Evolutionary conservation across 2,113 vertebrate species (phyloP).

Genomic region (Microcebus jonahi): DNA sequence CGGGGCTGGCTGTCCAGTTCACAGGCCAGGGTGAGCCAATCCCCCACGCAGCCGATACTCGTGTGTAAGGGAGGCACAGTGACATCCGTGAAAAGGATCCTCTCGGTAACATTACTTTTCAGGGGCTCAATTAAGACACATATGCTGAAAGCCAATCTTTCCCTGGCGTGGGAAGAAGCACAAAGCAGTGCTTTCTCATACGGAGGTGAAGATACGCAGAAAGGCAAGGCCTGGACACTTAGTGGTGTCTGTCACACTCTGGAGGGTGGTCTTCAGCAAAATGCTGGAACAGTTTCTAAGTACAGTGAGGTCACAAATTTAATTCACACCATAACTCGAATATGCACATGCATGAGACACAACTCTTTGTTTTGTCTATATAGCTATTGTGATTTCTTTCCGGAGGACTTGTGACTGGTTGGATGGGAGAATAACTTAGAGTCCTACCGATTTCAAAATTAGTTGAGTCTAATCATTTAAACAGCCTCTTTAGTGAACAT

Average conservation of each 20-base stretch:
- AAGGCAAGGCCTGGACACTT: rapidly evolving
- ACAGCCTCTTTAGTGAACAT: background rate
- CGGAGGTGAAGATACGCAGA: background rate
- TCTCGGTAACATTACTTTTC: background rate
- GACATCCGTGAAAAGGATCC: background rate
- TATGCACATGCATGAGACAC: rapidly evolving
- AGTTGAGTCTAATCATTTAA: background rate
- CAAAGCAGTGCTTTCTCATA: background rate
- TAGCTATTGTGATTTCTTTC: background rate
- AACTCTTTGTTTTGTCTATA: background rate
- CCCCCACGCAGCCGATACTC: rapidly evolving
- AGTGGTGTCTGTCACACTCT: background rate
- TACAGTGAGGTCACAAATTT: background rate
- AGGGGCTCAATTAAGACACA: background rate
- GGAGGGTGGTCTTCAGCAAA: background rate
- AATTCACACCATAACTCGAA: rapidly evolving
- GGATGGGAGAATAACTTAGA: background rate
- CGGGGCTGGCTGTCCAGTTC: background rate
- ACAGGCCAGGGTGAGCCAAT: background rate
- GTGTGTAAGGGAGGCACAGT: background rate
- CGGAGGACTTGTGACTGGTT: background rate
- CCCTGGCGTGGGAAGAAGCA: background rate
- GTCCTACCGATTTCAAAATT: background rate
- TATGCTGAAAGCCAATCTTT: background rate
- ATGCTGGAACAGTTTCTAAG: background rate